Conservation (phyloP, 53 echinoderm and acorn worm genomes). For the Apostichopus leukothele region DNA sequence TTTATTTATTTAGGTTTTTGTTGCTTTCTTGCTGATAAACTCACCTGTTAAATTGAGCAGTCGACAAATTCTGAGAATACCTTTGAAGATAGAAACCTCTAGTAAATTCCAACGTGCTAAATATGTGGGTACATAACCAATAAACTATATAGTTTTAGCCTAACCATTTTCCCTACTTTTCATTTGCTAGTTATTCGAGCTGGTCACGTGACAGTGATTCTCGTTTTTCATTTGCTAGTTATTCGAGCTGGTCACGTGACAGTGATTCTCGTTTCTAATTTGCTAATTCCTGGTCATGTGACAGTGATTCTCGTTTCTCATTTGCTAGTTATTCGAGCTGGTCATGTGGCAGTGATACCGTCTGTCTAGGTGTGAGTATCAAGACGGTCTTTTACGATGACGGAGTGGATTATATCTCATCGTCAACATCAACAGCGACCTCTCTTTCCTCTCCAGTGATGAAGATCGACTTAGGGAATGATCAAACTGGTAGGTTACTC, state of each 20-base stretch:
- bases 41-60: no score
- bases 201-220: neutral
- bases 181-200: neutral
- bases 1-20: no score
- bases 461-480: neutral
- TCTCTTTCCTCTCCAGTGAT: conserved; percentile 9
- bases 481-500: conserved; percentile 3
- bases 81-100: no score
- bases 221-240: neutral
- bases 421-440: neutral
- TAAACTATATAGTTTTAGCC: no score
- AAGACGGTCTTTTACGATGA: conserved; percentile 15
- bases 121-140: no score
- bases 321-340: conserved; percentile 2
- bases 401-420: neutral
- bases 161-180: neutral
- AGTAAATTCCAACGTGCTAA: no score
- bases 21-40: no score
- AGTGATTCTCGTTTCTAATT: neutral
- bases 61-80: no score
- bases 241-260: neutral
- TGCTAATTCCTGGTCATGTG: no score
- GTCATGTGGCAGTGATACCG: neutral
- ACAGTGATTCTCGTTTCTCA: neutral
- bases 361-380: conserved; percentile 16